Conservation (phyloP, 92 coral and sea anemone genomes). For the Muricea muricata region DNA sequence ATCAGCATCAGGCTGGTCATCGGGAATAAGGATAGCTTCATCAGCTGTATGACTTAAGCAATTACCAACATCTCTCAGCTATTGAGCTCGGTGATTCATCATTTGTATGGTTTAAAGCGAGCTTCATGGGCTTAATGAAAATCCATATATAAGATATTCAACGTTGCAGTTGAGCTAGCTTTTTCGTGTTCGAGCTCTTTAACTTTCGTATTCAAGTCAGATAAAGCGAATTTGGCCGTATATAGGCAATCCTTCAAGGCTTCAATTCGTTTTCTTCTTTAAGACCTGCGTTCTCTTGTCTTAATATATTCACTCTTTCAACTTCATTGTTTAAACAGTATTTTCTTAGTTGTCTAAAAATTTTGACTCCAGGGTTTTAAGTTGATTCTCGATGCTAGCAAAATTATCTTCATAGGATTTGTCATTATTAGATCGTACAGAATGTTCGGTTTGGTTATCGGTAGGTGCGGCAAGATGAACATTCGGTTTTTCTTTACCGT, state of each 20-base stretch:
- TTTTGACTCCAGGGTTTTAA: not conserved
- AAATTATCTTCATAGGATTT: too few species aligned
- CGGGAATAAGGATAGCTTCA: not conserved
- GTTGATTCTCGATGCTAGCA: too few species aligned
- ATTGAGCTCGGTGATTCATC: not conserved
- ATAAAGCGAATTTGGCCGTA: not conserved
- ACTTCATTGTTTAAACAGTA: not conserved
- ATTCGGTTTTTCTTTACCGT: too few species aligned
- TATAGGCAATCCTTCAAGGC: not conserved
- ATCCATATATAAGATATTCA: not conserved
- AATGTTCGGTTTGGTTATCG: too few species aligned
- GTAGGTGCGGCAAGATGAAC: too few species aligned
- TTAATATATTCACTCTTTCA: not conserved
- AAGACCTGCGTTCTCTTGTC: not conserved
- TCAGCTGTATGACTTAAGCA: not conserved
- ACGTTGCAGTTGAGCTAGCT: not conserved
- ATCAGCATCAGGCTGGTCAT: not conserved
- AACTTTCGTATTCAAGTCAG: not conserved
- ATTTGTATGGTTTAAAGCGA: not conserved
- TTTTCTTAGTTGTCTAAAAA: not conserved
- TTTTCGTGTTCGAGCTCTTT: not conserved
- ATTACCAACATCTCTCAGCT: not conserved
- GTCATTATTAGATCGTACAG: too few species aligned
- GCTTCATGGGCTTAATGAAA: not conserved
- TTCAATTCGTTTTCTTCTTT: not conserved